phyloP scores from a whole-genome alignment of 37 sponge, comb jelly and placozoan genomes.

The Aphrocallistes beatrix region DNA sequence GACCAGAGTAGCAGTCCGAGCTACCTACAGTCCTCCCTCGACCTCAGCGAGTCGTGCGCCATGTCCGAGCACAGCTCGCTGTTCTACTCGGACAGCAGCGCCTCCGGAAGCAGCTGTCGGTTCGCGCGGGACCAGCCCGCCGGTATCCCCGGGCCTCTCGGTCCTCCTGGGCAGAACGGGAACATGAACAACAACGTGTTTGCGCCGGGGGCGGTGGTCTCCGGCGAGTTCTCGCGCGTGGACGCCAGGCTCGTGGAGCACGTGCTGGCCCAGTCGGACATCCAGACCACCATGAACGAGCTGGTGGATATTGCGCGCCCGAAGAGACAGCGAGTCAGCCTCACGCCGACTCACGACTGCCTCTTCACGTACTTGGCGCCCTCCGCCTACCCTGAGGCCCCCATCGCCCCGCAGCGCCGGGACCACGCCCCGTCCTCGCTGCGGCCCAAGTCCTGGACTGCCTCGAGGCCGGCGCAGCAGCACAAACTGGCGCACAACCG shows the following conservation, averaged over 20 bases:
- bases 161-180: neutral
- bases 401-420: neutral
- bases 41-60: neutral
- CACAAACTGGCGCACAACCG: conserved; percentile 7
- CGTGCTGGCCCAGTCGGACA: neutral
- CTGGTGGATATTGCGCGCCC: neutral
- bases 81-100: neutral
- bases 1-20: neutral
- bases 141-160: neutral
- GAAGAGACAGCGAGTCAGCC: neutral
- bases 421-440: neutral
- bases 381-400: neutral
- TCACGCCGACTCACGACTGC: neutral
- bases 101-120: neutral
- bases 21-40: neutral
- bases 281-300: neutral
- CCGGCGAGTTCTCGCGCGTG: neutral
- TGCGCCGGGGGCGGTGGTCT: neutral
- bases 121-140: neutral
- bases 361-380: too few species aligned
- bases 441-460: neutral
- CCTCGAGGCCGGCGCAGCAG: neutral
- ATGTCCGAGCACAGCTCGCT: neutral
- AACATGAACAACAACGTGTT: neutral
- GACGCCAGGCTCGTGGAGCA: conserved; percentile 1